Percentiles rank a stretch among this genome's conserved stretches.
Evolutionary conservation across 2,113 vertebrate species (phyloP).

Genomic region (Elgaria multicarinata): DNA sequence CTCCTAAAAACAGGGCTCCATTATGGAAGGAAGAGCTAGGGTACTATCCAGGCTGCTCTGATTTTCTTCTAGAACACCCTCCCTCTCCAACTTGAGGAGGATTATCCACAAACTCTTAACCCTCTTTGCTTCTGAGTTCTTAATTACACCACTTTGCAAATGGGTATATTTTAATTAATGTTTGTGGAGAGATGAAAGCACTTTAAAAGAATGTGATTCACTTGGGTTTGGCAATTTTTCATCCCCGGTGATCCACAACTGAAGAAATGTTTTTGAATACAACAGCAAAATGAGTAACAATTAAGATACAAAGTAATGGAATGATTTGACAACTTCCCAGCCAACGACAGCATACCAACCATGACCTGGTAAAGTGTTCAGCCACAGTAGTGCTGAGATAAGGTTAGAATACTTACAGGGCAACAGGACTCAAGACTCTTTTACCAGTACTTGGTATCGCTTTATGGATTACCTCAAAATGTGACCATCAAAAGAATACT

Average conservation of each 20-base stretch:
- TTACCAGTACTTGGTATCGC: no score
- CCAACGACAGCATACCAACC: background rate
- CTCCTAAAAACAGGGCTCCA: background rate
- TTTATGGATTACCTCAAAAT: no score
- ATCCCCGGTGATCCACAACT: background rate
- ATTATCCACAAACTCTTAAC: background rate
- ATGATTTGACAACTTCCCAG: background rate
- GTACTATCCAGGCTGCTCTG: background rate
- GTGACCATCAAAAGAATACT: no score
- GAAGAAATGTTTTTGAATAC: background rate
- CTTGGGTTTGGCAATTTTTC: background rate
- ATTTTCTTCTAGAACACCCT: background rate
- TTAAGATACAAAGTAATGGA: background rate
- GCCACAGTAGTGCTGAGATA: background rate
- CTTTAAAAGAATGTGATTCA: background rate
- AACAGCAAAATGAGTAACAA: background rate
- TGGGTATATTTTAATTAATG: slow-evolving; percentile 8
- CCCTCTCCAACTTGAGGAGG: no score
- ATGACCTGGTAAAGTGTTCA: background rate
- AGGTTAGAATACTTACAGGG: no score
- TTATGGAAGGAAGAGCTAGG: background rate
- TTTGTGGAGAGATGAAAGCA: background rate
- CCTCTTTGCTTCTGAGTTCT: background rate
- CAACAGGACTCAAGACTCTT: no score
- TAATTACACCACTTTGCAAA: background rate